A percentile compares a stretch with the other conserved stretches of the same genome.
phyloP scores from a whole-genome alignment of 2,888 invertebrate genomes.

The Poecilobothrus nobilitatus region DNA sequence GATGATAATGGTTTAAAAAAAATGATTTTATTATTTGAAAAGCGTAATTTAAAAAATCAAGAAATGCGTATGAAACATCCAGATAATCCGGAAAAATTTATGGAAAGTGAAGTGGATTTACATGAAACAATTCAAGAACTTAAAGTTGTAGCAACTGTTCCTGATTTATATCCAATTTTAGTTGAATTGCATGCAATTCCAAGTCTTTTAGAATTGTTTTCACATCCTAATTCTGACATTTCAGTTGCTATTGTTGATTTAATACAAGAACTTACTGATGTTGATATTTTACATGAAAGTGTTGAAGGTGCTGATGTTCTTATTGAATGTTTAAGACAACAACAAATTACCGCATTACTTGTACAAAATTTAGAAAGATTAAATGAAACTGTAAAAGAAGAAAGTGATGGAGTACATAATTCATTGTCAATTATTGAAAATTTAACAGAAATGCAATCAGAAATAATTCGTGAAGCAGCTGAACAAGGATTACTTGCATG shows the following conservation, averaged over 20 bases:
- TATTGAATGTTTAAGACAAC: conserved; percentile 78
- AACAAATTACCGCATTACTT: conserved; percentile 80
- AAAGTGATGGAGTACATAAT: conserved; percentile 93
- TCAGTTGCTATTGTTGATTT: conserved; percentile 49
- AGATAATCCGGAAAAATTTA: conserved; percentile 94
- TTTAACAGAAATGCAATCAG: conserved; percentile 80
- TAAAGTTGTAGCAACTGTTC: conserved; percentile 89
- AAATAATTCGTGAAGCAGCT: conserved; percentile 73
- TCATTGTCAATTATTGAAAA: conserved; percentile 88
- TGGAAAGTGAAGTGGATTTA: conserved; percentile 93
- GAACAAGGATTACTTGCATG: conserved; percentile 87
- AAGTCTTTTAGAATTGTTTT: conserved; percentile 81
- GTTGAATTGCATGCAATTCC: conserved; percentile 84
- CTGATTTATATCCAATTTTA: conserved; percentile 85
- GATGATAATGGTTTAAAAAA: conserved; percentile 84
- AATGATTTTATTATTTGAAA: conserved; percentile 87
- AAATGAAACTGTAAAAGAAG: conserved; percentile 88
- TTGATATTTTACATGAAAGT: conserved; percentile 90
- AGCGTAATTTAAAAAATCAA: conserved; percentile 85
- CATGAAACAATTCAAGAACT: conserved; percentile 82
- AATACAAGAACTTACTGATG: conserved; percentile 84
- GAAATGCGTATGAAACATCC: conserved; percentile 98
- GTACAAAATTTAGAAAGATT: conserved; percentile 89
- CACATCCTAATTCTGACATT: conserved; percentile 86
- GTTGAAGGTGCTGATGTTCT: conserved; percentile 83